Evolutionary conservation across 92 coral and sea anemone genomes (phyloP), one percentile per base, ranked within the genome.

Genomic region (Siderastrea siderea): DNA sequence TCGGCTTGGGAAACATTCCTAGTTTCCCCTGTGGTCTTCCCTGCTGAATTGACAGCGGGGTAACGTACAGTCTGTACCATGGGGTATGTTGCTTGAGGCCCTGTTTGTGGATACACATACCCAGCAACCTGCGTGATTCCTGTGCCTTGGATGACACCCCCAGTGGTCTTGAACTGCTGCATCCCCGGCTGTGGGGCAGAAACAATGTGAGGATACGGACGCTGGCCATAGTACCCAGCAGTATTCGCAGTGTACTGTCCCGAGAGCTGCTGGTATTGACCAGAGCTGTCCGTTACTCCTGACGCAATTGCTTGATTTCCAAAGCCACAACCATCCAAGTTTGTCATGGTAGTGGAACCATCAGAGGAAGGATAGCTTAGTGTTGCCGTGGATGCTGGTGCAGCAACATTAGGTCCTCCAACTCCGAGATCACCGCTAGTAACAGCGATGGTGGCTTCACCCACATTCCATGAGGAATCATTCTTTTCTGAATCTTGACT

Each of bases 31-130:
- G 90, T 65, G 4, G 98, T 87, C 80, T 95, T 98, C 7, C 87
- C 91, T n/a, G 98, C 83, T 38, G 99, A 80, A 72, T 89, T 95
- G 66, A 93, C 93, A 38, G 96, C 92, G 16, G 96, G 98, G 72
- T 98, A 98, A 58, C 98, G 84, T 17, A 98, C 96, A n/a, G 99
- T 90, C 83, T 98, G 99, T 14, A 96, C 96, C 88, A 98, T 90
- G 16, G 95, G 98, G 65, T 88, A 98, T 58, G 98, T 96, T 73
- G 93, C 93, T 53, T 90, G 98, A 9, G 93, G 77, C 43, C 92
- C 98, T 45, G 99, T 81, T 72, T 94, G 98, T 2, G 99, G 93
- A 64, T 96, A 89, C 57, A 95, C 90, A 78, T 91, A 96, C 44
- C 94, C 96, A 9, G 99, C 82, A 47, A 91, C 95, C n/a, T 96